phyloP scores from a whole-genome alignment of 1,140 invertebrate species.

The Bombus difficillimus region DNA sequence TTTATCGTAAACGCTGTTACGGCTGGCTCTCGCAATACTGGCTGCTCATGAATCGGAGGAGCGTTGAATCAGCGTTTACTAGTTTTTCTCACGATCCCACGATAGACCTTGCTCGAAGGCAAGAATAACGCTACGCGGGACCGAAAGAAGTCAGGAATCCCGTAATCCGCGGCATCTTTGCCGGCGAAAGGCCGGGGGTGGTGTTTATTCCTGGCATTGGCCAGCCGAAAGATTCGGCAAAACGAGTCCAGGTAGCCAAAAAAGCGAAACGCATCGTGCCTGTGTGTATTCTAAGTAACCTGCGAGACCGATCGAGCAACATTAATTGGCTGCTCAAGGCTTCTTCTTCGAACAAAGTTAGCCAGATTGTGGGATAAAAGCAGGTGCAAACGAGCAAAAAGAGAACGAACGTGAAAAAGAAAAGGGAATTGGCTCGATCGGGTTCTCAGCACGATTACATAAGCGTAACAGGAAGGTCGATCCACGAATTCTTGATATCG shows the following conservation, averaged over 20 bases:
- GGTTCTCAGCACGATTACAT: neutral
- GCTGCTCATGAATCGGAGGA: conserved; percentile 55
- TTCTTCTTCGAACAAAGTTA: conserved; percentile 1
- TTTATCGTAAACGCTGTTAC: conserved; percentile 31
- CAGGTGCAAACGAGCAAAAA: conserved; percentile 11
- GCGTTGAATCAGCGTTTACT: conserved; percentile 58
- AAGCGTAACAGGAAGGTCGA: neutral
- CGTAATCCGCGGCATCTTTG: conserved; percentile 73
- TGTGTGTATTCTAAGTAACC: neutral
- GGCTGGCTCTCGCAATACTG: neutral
- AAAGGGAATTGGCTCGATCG: neutral
- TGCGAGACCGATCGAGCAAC: conserved; percentile 25
- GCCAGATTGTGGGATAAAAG: neutral
- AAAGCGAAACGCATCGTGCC: conserved; percentile 16
- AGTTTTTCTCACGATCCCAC: conserved; percentile 69
- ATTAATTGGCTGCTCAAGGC: conserved; percentile 35
- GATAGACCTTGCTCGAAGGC: conserved; percentile 69
- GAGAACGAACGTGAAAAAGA: no score
- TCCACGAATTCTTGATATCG: neutral
- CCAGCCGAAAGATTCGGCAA: conserved; percentile 31
- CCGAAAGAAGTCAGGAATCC: conserved; percentile 62
- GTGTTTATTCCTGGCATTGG: conserved; percentile 60
- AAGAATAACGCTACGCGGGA: conserved; percentile 61
- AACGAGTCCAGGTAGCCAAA: conserved; percentile 53
- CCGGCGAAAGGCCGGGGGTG: conserved; percentile 58